Evolutionary conservation across 2,113 vertebrate species (phyloP).

Genomic region (Alethe castanea): DNA sequence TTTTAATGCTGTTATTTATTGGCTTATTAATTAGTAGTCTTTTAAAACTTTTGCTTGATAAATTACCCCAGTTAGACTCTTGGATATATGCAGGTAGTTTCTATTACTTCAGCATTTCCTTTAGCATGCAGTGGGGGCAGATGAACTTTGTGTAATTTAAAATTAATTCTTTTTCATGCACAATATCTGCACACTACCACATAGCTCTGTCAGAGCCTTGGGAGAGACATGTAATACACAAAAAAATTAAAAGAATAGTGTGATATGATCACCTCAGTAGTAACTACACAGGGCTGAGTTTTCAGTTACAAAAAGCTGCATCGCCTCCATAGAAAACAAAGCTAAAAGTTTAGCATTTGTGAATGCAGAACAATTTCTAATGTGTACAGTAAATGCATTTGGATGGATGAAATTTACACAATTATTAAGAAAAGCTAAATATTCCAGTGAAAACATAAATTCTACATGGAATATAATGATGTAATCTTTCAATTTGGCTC

Average conservation of each 20-base stretch:
- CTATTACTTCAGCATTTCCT: neutral
- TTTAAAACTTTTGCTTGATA: neutral
- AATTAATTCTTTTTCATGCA: neutral
- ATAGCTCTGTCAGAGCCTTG: neutral
- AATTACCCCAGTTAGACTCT: neutral
- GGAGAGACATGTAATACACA: neutral
- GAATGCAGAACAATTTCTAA: neutral
- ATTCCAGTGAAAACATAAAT: neutral
- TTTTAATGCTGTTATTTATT: neutral
- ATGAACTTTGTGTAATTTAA: neutral
- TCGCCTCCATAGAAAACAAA: neutral
- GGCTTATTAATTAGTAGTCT: neutral
- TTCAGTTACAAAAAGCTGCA: neutral
- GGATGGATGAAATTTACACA: neutral
- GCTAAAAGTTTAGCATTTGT: neutral
- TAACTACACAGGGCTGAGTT: neutral
- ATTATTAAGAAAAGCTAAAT: neutral
- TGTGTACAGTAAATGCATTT: neutral
- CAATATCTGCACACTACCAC: neutral
- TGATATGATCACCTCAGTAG: neutral
- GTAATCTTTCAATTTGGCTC: neutral
- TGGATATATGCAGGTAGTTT: neutral
- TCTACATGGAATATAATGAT: neutral
- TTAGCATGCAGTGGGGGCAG: neutral
- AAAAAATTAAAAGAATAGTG: neutral